These are phyloP conservation scores for Psilopogon haemacephalus DNA, from an alignment of 2,113 vertebrate genomes.

Conservation along the genomic window DNA sequence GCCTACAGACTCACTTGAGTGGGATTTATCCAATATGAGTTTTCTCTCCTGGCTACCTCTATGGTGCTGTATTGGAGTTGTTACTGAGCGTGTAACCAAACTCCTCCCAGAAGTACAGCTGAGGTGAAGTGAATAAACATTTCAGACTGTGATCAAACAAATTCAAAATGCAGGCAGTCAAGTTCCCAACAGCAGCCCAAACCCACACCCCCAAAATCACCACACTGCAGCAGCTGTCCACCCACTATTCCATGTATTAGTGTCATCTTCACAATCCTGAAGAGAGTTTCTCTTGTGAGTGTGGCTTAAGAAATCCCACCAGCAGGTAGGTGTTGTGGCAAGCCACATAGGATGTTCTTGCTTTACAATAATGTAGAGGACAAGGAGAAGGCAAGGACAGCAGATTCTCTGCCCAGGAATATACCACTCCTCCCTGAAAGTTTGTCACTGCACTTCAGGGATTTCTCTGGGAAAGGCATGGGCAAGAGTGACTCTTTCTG, in stretches of 20 bases:
- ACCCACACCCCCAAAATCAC: neutral
- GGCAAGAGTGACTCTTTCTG: neutral
- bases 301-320: neutral
- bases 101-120: neutral
- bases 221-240: neutral
- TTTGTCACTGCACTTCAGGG: neutral
- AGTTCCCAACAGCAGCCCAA: neutral
- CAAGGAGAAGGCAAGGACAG: too few relatives aligned
- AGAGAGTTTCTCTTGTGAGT: neutral
- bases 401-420: neutral
- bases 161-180: neutral
- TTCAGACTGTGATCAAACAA: neutral
- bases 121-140: neutral
- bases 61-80: neutral
- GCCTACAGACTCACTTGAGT: neutral
- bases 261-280: neutral
- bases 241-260: neutral
- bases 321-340: neutral
- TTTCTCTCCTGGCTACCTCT: neutral
- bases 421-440: neutral
- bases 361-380: neutral
- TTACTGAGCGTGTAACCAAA: neutral
- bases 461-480: neutral
- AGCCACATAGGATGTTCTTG: neutral
- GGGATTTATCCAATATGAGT: neutral